Conservation (phyloP, 2,888 invertebrate species). For the Metallyticus violacea region DNA sequence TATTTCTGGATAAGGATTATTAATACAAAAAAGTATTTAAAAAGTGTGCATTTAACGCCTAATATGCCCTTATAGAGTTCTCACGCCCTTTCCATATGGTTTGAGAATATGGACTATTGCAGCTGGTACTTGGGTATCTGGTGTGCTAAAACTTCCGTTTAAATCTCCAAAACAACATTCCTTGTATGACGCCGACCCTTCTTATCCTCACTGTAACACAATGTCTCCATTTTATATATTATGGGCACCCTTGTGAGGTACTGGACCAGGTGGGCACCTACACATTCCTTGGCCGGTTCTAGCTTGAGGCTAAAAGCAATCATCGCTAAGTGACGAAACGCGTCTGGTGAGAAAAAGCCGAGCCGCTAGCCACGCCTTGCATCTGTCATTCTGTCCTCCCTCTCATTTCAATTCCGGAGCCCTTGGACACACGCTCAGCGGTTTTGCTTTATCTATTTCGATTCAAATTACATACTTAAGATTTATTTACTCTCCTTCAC, state of each 20-base stretch:
- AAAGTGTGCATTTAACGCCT: no score
- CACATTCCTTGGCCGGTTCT: neutral
- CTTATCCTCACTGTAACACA: no score
- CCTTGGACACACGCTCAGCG: neutral
- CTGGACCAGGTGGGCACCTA: neutral
- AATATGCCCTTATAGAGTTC: no score
- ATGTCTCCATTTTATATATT: neutral
- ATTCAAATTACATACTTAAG: neutral
- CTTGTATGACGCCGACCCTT: no score
- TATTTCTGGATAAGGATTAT: no score
- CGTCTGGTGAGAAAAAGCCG: neutral
- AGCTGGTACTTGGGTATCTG: no score
- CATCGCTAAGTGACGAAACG: slow-evolving; percentile 6
- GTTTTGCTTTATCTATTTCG: neutral
- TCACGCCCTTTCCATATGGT: no score
- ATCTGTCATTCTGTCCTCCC: neutral
- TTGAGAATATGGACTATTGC: no score
- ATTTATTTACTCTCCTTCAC: neutral
- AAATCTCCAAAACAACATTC: no score
- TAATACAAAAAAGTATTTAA: no score
- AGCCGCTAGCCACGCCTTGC: neutral
- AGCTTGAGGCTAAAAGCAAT: neutral
- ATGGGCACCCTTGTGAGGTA: slow-evolving; percentile 5
- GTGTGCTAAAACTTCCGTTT: no score
- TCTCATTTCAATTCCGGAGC: neutral